A percentile compares a stretch with the other conserved stretches of the same genome.
These are phyloP conservation scores for Onychostoma macrolepis DNA, from an alignment of 2,113 vertebrate species.

Conservation along the genomic window DNA sequence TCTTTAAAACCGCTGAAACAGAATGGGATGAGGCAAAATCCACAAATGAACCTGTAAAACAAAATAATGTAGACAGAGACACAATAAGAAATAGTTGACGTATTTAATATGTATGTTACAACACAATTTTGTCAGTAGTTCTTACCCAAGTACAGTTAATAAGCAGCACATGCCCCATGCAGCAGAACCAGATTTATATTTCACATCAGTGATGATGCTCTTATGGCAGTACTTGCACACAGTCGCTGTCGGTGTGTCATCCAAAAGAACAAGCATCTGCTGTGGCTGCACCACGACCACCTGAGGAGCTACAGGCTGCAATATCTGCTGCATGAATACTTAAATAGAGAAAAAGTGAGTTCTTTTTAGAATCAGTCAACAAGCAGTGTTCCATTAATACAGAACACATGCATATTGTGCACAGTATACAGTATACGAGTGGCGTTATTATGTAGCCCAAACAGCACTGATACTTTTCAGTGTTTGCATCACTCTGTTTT, in stretches of 20 bases:
- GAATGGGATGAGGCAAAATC: slow-evolving; percentile 49
- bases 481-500: no score
- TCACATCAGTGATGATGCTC: slow-evolving; percentile 33
- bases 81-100: background rate
- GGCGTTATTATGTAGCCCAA: no score
- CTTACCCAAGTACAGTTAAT: slow-evolving; percentile 28
- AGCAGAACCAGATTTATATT: slow-evolving; percentile 32
- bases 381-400: background rate
- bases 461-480: no score
- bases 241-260: slow-evolving; percentile 10
- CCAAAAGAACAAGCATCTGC: background rate
- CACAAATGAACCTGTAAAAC: slow-evolving; percentile 43
- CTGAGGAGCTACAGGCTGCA: background rate
- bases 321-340: slow-evolving; percentile 22
- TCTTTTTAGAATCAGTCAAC: background rate
- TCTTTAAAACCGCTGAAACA: slow-evolving; percentile 14
- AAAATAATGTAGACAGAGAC: background rate
- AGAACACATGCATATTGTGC: background rate
- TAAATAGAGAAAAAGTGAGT: background rate
- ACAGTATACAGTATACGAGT: no score
- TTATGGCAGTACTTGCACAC: slow-evolving; percentile 20
- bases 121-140: background rate
- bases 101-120: background rate
- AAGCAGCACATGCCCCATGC: slow-evolving; percentile 46
- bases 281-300: slow-evolving; percentile 13